A percentile compares a stretch with the other conserved stretches of the same genome.
Evolutionary conservation across 1,140 invertebrate genomes (phyloP).

Genomic region (Antheraea pernyi): DNA sequence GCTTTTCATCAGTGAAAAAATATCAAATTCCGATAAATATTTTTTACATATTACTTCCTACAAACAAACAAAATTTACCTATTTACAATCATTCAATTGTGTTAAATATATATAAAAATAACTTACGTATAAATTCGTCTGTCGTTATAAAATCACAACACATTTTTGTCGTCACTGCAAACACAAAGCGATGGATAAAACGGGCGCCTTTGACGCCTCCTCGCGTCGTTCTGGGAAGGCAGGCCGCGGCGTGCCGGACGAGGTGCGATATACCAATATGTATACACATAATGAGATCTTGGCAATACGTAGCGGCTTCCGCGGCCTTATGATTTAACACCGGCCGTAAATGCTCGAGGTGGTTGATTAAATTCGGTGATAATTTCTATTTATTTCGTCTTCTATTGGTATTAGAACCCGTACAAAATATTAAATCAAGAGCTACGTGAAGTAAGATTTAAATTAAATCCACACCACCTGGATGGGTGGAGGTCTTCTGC

Average conservation of each 20-base stretch:
- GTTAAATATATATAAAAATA: too few species aligned
- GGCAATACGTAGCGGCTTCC: constrained; percentile 1
- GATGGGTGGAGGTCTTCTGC: too few species aligned
- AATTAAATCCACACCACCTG: too few species aligned
- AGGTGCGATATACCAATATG: background rate
- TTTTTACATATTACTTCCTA: too few species aligned
- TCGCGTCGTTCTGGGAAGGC: background rate
- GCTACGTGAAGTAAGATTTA: too few species aligned
- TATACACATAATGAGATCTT: constrained; percentile 5
- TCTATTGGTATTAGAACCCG: too few species aligned
- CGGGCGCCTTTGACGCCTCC: constrained; percentile 1
- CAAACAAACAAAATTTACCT: too few species aligned
- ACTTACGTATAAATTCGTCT: constrained; percentile 1
- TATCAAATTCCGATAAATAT: too few species aligned
- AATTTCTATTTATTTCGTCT: too few species aligned
- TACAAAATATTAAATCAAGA: too few species aligned
- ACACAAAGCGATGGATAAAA: background rate
- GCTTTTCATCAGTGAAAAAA: too few species aligned
- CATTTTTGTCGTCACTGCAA: background rate
- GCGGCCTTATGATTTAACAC: background rate
- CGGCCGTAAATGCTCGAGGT: background rate
- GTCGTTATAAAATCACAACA: constrained; percentile 3
- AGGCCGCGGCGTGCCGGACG: background rate
- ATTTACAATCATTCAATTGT: too few species aligned
- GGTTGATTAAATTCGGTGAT: background rate